These are phyloP conservation scores for Nudaria mundana DNA, from an alignment of 2,888 invertebrate genomes.

Conservation along the genomic window DNA sequence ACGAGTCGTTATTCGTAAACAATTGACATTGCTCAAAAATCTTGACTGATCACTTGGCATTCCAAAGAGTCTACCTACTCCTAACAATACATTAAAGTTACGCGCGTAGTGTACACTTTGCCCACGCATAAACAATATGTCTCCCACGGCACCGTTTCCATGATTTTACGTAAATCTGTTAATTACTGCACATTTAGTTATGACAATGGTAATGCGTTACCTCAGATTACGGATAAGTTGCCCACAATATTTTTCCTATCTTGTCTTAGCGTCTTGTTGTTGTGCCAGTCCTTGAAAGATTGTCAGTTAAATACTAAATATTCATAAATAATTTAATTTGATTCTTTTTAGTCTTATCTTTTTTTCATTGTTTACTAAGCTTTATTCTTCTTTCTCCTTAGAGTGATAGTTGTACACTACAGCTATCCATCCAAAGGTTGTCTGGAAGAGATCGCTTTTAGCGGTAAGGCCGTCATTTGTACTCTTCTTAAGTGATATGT, in stretches of 20 bases:
- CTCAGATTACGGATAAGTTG: slow-evolving; percentile 39
- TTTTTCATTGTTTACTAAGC: no score
- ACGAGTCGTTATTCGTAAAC: slow-evolving; percentile 41
- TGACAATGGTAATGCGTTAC: slow-evolving; percentile 56
- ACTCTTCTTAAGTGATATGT: no score
- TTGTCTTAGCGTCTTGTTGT: background rate
- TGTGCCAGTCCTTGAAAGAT: background rate
- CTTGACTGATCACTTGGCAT: slow-evolving; percentile 54
- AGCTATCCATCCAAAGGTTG: no score
- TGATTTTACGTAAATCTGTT: slow-evolving; percentile 70
- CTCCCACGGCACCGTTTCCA: slow-evolving; percentile 77
- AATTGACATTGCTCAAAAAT: slow-evolving; percentile 58
- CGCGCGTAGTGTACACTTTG: slow-evolving; percentile 23
- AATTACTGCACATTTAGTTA: slow-evolving; percentile 61
- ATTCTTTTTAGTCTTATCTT: no score
- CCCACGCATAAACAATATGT: slow-evolving; percentile 53
- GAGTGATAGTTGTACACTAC: no score
- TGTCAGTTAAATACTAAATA: no score
- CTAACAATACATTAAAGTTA: slow-evolving; percentile 43
- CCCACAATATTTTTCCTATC: slow-evolving; percentile 38
- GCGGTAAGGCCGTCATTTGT: no score
- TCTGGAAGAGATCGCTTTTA: no score
- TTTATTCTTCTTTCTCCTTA: no score
- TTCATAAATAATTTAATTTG: no score
- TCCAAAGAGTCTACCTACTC: slow-evolving; percentile 32